Evolutionary conservation across 1,140 invertebrate species (phyloP), one percentile per base, ranked within the genome.

Genomic region (Halesus radiatus): DNA sequence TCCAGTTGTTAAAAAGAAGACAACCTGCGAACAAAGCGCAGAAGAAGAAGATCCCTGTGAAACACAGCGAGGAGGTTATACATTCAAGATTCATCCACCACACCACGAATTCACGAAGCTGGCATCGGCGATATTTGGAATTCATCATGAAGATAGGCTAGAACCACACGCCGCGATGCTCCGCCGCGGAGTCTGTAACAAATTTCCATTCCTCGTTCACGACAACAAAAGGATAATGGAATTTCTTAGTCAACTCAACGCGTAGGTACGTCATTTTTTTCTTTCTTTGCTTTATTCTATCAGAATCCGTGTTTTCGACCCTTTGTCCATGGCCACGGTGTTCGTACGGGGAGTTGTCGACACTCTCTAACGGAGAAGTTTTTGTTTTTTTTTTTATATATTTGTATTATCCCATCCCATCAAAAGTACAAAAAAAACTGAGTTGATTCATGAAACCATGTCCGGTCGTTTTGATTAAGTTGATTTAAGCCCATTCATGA

Each of bases 151-250:
- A 73, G 56, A 74, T 74, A 26, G 54, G 54, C n/a, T 3, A 66
- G 78, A 72, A 75, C 32, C 72, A 75, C 60, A 58, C 52, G 66
- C 64, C 79, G 50, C 13, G 76, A 52, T 66, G 7, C 60, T 32
- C n/a, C 58, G 26, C 56, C 16, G 66, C 66, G 75, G 53, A 45
- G 70, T 75, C 60, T 56, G 60, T 54, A 80, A 82, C 81, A 80
- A 82, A 82, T 82, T 79, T 82, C 78, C 75, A 80, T 80, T 80
- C 79, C 74, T 29, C 53, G 70, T 53, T 79, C 62, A 79, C 78
- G 78, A 80, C 77, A 78, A 75, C 80, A 54, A 80, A 81, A 82
- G 81, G 81, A 82, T 82, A 82, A 82, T 82, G 81, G 81, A 82
- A 82, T 82, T 82, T 82, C 81, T 78, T 82, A 79, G 81, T 82